Evolutionary conservation across 2,888 invertebrate genomes (phyloP), one percentile per base, ranked within the genome.

Genomic region (Macrosiphum euphorbiae): DNA sequence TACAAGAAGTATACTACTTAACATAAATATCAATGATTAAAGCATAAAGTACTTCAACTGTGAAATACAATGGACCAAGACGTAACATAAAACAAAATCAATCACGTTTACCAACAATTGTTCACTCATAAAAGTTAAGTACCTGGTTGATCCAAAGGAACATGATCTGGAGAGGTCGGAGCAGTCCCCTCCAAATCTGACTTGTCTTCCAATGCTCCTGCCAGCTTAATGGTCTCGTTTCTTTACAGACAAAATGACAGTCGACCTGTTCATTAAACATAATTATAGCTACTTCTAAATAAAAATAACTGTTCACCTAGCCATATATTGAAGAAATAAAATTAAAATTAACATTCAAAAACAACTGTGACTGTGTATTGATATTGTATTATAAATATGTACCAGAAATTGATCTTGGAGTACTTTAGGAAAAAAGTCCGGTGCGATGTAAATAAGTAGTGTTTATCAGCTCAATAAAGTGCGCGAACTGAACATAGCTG

Each of bases 141-240:
- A 94, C 93, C 93, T 94, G 93, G 67, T 85, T 94, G 93, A 41
- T 94, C 93, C 61, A 61, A 61, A 50, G 93, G 52, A 52, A 94
- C 90, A 41, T 94, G 93, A 94, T 94, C 85, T 94, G 93, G 93
- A 94, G 93, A 94, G 93, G 93, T 90, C 28, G 93, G 93, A 86
- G 93, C 55, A 26, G 89, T 94, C 93, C 93, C 90, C 93, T 94
- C 93, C 93, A 94, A 90, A 94, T 94, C 93, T 35, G 93, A 41
- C 86, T 94, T 94, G 58, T 94, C 93, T 90, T 94, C 93, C 90
- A 94, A 86, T 50, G 90, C 90, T 85, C 86, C 93, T 58, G 93
- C 93, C 93, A 94, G 93, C 61, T 55, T 94, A 50, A 94, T 86
- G 85, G 28, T 94, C 28, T 50, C 61, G 92, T 88, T 87, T 35